phyloP scores from a whole-genome alignment of 2,888 invertebrate genomes.

The Hirtodrosophila histrioides region DNA sequence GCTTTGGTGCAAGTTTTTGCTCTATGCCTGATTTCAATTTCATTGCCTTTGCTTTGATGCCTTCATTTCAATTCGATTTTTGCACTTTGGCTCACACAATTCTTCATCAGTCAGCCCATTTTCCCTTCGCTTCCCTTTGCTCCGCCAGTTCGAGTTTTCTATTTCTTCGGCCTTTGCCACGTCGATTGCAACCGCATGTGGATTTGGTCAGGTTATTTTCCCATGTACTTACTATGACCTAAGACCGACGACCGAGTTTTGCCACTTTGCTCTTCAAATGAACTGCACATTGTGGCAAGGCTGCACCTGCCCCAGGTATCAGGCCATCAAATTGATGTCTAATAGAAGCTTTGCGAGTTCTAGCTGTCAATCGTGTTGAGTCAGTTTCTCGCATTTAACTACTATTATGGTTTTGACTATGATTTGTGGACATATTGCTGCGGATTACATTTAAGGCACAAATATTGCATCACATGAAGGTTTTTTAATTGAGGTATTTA shows the following conservation, averaged over 20 bases:
- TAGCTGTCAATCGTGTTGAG: constrained; percentile 9
- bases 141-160: not conserved
- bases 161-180: constrained; percentile 6
- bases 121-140: not conserved
- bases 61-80: constrained; percentile 59
- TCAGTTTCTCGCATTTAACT: constrained; percentile 34
- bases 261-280: constrained; percentile 18
- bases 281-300: constrained; percentile 7
- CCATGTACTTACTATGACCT: not conserved
- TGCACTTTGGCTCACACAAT: constrained; percentile 40
- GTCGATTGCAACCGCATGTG: constrained; percentile 17
- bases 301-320: constrained; percentile 15
- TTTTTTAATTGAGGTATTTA: too few relatives aligned
- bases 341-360: constrained; percentile 31
- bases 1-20: constrained; percentile 14
- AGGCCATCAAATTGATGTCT: constrained; percentile 28
- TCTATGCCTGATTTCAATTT: constrained; percentile 53
- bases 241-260: constrained; percentile 29
- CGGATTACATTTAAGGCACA: too few relatives aligned
- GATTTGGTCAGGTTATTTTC: constrained; percentile 15
- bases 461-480: too few relatives aligned
- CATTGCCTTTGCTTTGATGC: constrained; percentile 38
- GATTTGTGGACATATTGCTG: not conserved
- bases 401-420: constrained; percentile 32
- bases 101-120: constrained; percentile 20